Percentiles rank a stretch among this genome's conserved stretches.
Conservation (phyloP, 2,888 invertebrate genomes). For the Drosophila austrosaltans region DNA sequence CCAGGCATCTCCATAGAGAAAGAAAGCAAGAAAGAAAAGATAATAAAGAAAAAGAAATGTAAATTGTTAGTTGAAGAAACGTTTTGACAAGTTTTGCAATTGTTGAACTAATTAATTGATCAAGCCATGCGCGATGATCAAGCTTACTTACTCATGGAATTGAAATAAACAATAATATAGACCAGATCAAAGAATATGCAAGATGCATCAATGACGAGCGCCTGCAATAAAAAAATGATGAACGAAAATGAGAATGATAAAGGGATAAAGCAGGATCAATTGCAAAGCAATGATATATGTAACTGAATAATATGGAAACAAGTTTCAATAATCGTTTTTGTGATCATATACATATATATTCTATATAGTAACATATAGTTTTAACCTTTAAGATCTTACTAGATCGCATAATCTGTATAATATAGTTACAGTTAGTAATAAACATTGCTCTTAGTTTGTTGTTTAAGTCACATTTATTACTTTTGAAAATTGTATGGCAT, state of each 20-base stretch:
- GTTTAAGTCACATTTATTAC: neutral
- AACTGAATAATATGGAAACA: too few relatives aligned
- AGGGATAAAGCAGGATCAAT: constrained; percentile 13
- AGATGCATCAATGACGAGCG: constrained; percentile 82
- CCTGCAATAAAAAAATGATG: constrained; percentile 73
- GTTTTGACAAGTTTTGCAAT: neutral
- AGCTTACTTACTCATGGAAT: constrained; percentile 81
- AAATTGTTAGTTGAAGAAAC: neutral
- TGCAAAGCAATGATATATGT: neutral
- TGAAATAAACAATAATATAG: constrained; percentile 80
- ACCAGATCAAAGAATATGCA: constrained; percentile 83
- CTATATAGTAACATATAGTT: too few relatives aligned
- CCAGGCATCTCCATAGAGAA: constrained; percentile 80
- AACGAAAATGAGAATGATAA: constrained; percentile 17
- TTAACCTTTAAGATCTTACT: too few relatives aligned
- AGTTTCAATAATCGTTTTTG: too few relatives aligned
- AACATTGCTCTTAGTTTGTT: too few relatives aligned
- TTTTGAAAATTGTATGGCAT: neutral
- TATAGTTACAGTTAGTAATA: too few relatives aligned
- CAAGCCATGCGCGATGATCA: constrained; percentile 10
- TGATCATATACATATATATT: too few relatives aligned
- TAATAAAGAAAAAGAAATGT: neutral
- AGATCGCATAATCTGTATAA: too few relatives aligned
- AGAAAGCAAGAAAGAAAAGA: neutral
- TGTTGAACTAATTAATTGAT: neutral